These are phyloP conservation scores for Mamestra configurata DNA, from an alignment of 1,140 invertebrate species.

Conservation along the genomic window DNA sequence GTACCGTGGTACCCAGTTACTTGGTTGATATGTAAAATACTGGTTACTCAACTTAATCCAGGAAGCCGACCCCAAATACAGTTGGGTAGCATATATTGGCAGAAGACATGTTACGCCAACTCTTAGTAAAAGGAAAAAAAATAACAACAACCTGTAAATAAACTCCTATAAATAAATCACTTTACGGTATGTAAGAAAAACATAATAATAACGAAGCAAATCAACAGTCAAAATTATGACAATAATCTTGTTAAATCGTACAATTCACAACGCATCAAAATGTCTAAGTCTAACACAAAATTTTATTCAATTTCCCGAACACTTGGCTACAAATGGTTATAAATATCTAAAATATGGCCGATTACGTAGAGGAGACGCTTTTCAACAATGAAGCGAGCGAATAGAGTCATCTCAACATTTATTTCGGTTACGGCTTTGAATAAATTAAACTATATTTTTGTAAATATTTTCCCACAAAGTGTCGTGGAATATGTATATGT, in stretches of 20 bases:
- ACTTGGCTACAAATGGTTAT: slow-evolving; percentile 52
- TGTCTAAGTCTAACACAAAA: slow-evolving; percentile 23
- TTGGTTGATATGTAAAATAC: no score
- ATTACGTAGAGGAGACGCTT: slow-evolving; percentile 51
- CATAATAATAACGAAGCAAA: slow-evolving; percentile 23
- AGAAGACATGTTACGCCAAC: no score
- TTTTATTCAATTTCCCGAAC: slow-evolving; percentile 40
- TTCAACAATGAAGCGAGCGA: slow-evolving; percentile 52
- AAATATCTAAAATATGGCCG: slow-evolving; percentile 59
- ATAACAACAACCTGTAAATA: neutral
- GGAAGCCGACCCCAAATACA: no score
- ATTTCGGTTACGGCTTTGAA: slow-evolving; percentile 53
- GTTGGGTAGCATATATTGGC: no score
- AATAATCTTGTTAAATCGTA: slow-evolving; percentile 21
- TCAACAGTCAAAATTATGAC: slow-evolving; percentile 21
- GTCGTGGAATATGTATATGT: slow-evolving; percentile 40
- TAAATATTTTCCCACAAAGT: slow-evolving; percentile 51
- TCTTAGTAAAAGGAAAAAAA: no score
- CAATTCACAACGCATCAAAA: slow-evolving; percentile 20
- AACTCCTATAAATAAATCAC: neutral
- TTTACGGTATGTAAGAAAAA: neutral
- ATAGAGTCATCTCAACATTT: slow-evolving; percentile 65
- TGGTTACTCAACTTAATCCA: no score
- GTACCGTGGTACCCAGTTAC: no score
- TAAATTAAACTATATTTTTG: slow-evolving; percentile 53